Evolutionary conservation across 2,888 invertebrate species (phyloP).

Genomic region (Acheta domesticus): DNA sequence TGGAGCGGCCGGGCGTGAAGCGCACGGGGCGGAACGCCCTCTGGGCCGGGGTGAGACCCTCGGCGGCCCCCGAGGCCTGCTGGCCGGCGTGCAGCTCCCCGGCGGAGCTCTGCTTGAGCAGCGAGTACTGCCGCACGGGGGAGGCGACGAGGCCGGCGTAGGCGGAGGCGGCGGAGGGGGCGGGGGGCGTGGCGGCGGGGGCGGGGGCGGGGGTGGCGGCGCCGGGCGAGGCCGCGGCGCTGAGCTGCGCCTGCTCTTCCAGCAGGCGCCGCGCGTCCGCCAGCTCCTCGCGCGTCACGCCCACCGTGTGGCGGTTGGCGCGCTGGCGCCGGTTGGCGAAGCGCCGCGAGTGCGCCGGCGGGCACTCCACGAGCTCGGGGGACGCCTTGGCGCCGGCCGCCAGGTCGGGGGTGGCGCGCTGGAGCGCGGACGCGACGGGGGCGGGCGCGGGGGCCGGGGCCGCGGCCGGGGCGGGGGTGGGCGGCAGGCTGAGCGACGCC

Average conservation of each 20-base stretch:
- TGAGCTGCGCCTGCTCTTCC: constrained; percentile 53
- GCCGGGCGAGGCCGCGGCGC: neutral
- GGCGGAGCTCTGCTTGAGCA: constrained; percentile 27
- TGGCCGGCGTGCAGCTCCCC: constrained; percentile 28
- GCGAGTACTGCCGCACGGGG: neutral
- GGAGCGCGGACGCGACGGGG: constrained; percentile 39
- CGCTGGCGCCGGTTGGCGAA: constrained; percentile 58
- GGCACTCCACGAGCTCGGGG: neutral
- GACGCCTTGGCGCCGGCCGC: neutral
- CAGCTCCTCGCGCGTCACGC: constrained; percentile 76
- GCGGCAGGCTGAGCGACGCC: constrained; percentile 50
- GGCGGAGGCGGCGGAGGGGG: neutral
- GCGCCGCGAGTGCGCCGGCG: constrained; percentile 45
- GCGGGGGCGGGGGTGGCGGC: too few species aligned
- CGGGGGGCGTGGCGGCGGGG: neutral
- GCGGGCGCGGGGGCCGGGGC: neutral
- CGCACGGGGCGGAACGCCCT: constrained; percentile 35
- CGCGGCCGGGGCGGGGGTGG: constrained; percentile 28
- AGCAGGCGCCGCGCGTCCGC: constrained; percentile 73
- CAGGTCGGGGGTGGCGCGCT: neutral
- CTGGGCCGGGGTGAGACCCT: constrained; percentile 26
- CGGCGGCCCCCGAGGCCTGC: neutral
- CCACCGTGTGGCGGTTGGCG: constrained; percentile 74
- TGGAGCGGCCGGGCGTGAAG: constrained; percentile 31
- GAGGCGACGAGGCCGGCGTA: neutral